Base-by-base conservation (phyloP, 2,888 invertebrate genomes). In the Aelia acuminata region DNA sequence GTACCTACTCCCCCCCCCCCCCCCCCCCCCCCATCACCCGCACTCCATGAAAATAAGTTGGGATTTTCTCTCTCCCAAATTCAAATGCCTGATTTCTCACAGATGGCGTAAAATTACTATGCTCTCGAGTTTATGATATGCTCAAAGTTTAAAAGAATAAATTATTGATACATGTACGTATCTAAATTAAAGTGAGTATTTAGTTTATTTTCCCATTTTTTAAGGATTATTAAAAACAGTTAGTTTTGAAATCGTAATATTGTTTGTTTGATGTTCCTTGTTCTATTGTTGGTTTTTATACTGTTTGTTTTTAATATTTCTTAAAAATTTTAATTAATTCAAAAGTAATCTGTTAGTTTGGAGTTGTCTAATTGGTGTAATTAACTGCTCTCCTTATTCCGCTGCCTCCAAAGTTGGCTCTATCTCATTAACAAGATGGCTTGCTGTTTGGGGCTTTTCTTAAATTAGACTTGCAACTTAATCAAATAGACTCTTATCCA, bases 391-490 rank as follows among this genome's bases (percentile, higher is more conserved):
- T 63, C 31, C 1, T 31, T 31, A 15, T 63, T n/a, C n/a, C n/a
- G 63, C 18, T 63, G 4, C 63, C 63, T 63, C 13, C 63, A 31
- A 63, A 63, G 15, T 63, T 63, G 63, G 13, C 63, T n/a, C 57
- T 31, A 63, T 63, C 63, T 63, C 63, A 63, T 63, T 63, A 63
- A 31, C 63, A 63, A 63, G 63, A 63, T 63, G 7, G 57, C 15
- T 31, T 63, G 63, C 18, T 63, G 63, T 63, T 57, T 63, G 31
- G 63, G 63, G 31, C 63, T 63, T 63, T 63, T 63, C 63, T 63
- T 63, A 63, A 63, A 63, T 63, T 63, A 63, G 26, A 63, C 18
- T 31, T 15, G 31, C 13, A 63, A 26, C 31, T 63, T 31, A 63
- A 63, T 31, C 15, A 31, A 63, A 26, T 26, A 11, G 26, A 57